phyloP scores from a whole-genome alignment of 1,140 invertebrate species.

The Cotesia vestalis region DNA sequence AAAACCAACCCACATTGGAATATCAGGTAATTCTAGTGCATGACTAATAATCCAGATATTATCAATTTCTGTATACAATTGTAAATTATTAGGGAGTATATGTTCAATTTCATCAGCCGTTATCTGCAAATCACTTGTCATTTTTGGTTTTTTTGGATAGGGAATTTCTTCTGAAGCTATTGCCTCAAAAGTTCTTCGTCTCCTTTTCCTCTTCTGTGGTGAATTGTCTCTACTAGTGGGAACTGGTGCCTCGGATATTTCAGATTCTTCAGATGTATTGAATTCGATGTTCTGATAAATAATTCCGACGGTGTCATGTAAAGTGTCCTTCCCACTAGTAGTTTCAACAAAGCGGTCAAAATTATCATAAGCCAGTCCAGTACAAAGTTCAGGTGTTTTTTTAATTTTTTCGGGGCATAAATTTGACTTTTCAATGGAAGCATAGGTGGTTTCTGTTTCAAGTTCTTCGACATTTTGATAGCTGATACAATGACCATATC shows the following conservation, averaged over 20 bases:
- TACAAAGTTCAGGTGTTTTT: slow-evolving; percentile 40
- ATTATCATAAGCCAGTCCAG: slow-evolving; percentile 52
- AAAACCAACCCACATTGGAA: no score
- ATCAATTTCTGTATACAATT: no score
- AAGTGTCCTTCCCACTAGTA: slow-evolving; percentile 23
- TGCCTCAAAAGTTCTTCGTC: background rate
- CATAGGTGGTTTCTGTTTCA: slow-evolving; percentile 38
- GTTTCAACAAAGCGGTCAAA: slow-evolving; percentile 46
- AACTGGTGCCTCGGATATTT: background rate
- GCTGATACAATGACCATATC: slow-evolving; percentile 35
- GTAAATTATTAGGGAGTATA: no score
- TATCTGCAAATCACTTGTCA: no score
- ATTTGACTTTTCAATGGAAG: slow-evolving; percentile 33
- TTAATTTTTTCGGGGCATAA: slow-evolving; percentile 44
- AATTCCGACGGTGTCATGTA: slow-evolving; percentile 32
- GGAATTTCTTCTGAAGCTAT: background rate
- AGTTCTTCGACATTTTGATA: slow-evolving; percentile 29
- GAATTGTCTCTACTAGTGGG: background rate
- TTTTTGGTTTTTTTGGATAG: no score
- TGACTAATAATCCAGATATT: no score
- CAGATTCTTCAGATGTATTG: background rate
- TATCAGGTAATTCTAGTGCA: no score
- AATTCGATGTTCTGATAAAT: slow-evolving; percentile 22
- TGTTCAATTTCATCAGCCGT: no score
- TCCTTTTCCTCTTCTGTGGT: background rate